Base-by-base conservation (phyloP, 2,113 vertebrate species). In the Chaenogobius annularis region DNA sequence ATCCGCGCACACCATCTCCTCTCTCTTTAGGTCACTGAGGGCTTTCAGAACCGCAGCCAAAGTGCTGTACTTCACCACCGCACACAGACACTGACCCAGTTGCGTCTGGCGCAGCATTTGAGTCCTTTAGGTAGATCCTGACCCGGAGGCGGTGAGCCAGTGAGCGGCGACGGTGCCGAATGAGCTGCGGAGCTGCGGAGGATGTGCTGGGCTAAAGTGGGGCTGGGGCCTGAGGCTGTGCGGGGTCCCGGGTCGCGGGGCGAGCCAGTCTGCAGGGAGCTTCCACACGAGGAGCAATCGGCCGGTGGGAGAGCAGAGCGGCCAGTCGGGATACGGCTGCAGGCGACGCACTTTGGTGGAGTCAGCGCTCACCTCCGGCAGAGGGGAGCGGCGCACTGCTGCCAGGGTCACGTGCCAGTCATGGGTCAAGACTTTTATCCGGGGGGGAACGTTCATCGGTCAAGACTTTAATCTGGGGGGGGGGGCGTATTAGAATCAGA, bases 261-360 rank as follows among this genome's bases (percentile, higher is more conserved):
- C 17, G 26, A 17, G 23, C 58, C 61, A 37, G 10, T 20, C 80
- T 0, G 74, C 72, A 47, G 80, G 73, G 63, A 93, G 73, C 78
- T 95, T 92, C 93, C 93, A 95, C 62, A 88, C 87, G 40, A 96
- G 89, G 35, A 96, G 89, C 35, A 92, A 69, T n/a, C 92, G 94
- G 80, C 85, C 94, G 43, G 92, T 93, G 17, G 92, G 90, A 35
- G 93, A 61, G 37, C 78, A 90, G 66, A 94, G 85, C 54, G 96
- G 90, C 71, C 90, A 73, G 0, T 93, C 86, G 0, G 94, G 94
- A 17, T 94, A 6, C 0, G 92, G 92, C 7, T 82, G 72, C 43
- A 76, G 85, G 0, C 93, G 82, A 17, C 93, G 63, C 12, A 96
- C 94, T 76, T 95, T 96, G 59, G 94, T 95, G 47, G 91, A 86